Base-by-base conservation (phyloP, 2,113 vertebrate genomes). In the Callocephalon fimbriatum region DNA sequence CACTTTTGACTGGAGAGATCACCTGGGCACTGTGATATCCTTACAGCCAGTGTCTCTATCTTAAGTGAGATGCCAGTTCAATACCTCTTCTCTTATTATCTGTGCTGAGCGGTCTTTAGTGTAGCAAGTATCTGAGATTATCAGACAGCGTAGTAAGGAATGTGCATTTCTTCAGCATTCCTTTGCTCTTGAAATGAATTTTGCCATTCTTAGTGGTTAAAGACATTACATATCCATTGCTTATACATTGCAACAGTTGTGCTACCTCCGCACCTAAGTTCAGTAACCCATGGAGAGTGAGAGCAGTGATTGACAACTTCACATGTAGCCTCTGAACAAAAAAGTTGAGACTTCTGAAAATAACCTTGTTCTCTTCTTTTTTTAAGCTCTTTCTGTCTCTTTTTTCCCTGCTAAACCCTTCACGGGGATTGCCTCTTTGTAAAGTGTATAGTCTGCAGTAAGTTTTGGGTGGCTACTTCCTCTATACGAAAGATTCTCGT, bases 401-500 rank as follows among this genome's bases (percentile, higher is more conserved):
- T 45, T 92, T 81, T 50, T 42, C 29, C 50, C 82, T 71, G 56
- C 67, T 80, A 95, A 95, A 72, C 79, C 45, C 65, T 97, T 94
- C 96, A 95, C 80, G 83, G 94, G 73, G 72, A 63, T 94, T 97
- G 92, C 91, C 53, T 97, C 95, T 92, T 72, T 97, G 94, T 95
- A 92, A 97, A 97, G 95, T 97, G 95, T 97, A 62, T 97, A 97
- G 96, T 97, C 96, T 97, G 96, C 50, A 76, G 68, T 81, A 54
- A 85, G 95, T 85, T 95, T 97, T 87, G 96, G 96, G 96, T 95
- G 95, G 96, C 92, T 97, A 75, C 90, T 93, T 94, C 66, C 65
- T 89, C 83, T 95, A 13, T 74, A 58, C 6, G 25, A 9, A 88
- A 8, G 86, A 65, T 94, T 67, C 96, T 95, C 88, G 88, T 93